A percentile compares a stretch with the other conserved stretches of the same genome.
Evolutionary conservation across 2,113 vertebrate species (phyloP).

Genomic region (Zosterops borbonicus): DNA sequence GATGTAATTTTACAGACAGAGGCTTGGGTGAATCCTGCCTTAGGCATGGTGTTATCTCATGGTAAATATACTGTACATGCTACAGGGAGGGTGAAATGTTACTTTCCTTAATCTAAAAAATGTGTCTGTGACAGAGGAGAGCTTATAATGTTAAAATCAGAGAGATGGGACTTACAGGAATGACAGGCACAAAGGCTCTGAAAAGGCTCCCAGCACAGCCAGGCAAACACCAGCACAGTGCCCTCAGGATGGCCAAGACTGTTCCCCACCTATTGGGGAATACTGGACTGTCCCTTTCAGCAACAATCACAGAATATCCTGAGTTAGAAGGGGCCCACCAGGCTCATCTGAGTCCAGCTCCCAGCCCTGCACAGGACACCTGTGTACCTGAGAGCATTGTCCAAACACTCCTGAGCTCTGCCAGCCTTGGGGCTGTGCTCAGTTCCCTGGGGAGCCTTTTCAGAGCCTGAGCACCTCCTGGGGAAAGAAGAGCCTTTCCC

Average conservation of each 20-base stretch:
- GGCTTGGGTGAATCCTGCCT: neutral
- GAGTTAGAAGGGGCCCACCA: neutral
- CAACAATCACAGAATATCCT: neutral
- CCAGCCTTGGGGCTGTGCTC: neutral
- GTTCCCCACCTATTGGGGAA: rapidly evolving
- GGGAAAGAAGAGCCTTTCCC: neutral
- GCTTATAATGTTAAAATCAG: neutral
- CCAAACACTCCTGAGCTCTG: neutral
- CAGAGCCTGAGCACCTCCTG: neutral
- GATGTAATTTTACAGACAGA: neutral
- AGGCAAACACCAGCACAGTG: neutral
- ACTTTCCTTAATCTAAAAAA: neutral
- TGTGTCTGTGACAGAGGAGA: neutral
- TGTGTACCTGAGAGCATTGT: neutral
- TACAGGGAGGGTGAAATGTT: neutral
- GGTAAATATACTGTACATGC: neutral
- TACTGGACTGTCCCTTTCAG: neutral
- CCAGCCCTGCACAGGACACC: neutral
- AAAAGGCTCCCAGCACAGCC: neutral
- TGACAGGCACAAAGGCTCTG: neutral
- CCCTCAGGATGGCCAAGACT: rapidly evolving
- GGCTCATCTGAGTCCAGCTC: rapidly evolving
- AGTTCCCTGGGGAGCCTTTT: neutral
- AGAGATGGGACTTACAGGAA: neutral
- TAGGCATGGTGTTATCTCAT: neutral